Evolutionary conservation across 2,113 vertebrate species (phyloP).

Genomic region (Drymodes brunneopygia): DNA sequence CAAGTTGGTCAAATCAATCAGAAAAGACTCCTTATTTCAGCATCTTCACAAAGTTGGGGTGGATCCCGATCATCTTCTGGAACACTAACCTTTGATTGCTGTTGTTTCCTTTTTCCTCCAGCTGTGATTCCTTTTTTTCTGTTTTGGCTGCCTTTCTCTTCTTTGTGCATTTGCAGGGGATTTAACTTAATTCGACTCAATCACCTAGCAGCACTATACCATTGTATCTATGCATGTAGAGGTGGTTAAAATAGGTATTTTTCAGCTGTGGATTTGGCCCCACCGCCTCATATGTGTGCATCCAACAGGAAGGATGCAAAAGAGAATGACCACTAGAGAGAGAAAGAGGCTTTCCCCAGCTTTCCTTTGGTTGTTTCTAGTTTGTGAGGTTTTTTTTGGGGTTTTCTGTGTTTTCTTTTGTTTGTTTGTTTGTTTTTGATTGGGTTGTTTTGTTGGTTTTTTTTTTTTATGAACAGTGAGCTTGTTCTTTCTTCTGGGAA

Average conservation of each 20-base stretch:
- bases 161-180: not conserved
- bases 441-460: not conserved
- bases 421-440: not conserved
- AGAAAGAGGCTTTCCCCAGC: not conserved
- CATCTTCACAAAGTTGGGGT: not conserved
- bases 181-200: not conserved
- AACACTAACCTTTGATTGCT: not conserved
- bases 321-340: not conserved
- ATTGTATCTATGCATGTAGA: not conserved
- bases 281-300: fast-evolving
- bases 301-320: not conserved
- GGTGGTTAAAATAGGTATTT: not conserved
- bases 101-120: not conserved
- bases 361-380: not conserved
- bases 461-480: not conserved
- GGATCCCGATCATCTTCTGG: not conserved
- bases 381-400: not conserved
- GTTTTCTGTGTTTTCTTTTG: not conserved
- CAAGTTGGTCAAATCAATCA: not conserved
- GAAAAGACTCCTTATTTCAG: not conserved
- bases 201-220: not conserved
- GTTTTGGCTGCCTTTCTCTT: not conserved
- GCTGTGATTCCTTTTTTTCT: not conserved
- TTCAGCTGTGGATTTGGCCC: not conserved
- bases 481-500: not conserved